Evolutionary conservation across 2,113 vertebrate genomes (phyloP).

Genomic region (Larimichthys crocea): DNA sequence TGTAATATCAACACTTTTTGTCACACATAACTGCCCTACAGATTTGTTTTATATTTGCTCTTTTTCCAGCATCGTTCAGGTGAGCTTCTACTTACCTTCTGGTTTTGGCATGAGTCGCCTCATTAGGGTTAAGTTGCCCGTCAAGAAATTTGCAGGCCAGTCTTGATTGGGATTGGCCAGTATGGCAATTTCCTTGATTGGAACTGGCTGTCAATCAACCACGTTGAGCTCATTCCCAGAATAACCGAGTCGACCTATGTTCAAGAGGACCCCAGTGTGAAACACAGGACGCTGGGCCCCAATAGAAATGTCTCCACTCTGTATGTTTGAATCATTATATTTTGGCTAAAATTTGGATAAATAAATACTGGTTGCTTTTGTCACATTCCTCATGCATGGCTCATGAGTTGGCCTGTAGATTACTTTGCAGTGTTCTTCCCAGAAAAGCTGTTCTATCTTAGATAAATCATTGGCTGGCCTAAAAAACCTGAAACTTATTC

Average conservation of each 20-base stretch:
- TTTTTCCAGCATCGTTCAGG: neutral
- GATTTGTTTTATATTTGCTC: slow-evolving; percentile 41
- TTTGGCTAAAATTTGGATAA: neutral
- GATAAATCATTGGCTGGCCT: neutral
- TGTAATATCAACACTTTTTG: slow-evolving; percentile 42
- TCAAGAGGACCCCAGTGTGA: neutral
- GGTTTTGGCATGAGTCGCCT: slow-evolving; percentile 12
- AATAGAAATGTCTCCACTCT: neutral
- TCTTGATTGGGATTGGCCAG: slow-evolving; percentile 3
- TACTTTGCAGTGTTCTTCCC: no score
- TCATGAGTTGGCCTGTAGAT: neutral
- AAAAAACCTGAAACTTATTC: neutral
- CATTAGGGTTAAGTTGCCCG: slow-evolving; percentile 17
- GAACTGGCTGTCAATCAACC: slow-evolving; percentile 18
- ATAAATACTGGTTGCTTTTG: neutral
- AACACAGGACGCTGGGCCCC: neutral
- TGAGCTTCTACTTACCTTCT: slow-evolving; percentile 11
- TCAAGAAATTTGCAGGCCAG: neutral
- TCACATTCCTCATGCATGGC: neutral
- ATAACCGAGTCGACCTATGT: neutral
- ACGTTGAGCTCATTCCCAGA: neutral
- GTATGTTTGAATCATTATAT: neutral
- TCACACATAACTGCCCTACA: slow-evolving; percentile 22
- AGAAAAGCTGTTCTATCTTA: neutral
- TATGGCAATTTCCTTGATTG: neutral